Evolutionary conservation across 2,888 invertebrate genomes (phyloP).

Genomic region (Acholoe squamosa): DNA sequence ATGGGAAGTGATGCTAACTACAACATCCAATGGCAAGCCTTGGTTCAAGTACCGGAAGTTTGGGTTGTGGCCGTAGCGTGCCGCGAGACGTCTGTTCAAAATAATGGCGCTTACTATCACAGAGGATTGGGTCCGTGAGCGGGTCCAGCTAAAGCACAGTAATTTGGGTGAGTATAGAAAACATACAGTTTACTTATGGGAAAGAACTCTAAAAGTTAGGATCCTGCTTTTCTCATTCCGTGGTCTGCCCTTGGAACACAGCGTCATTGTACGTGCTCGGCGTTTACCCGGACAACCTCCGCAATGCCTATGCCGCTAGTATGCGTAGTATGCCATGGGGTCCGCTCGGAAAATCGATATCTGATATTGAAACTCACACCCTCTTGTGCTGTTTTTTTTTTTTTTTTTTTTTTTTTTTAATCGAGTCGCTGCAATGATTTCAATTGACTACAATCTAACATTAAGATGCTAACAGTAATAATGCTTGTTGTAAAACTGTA

Average conservation of each 20-base stretch:
- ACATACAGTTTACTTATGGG: not conserved
- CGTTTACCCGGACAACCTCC: not conserved
- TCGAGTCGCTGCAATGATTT: no score
- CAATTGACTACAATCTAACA: no score
- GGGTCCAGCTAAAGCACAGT: slow-evolving; percentile 80
- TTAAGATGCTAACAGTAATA: no score
- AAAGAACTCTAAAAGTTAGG: not conserved
- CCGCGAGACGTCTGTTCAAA: slow-evolving; percentile 46
- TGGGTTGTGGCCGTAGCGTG: slow-evolving; percentile 12
- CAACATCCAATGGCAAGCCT: not conserved
- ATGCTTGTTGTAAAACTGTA: no score
- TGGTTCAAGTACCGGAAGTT: not conserved
- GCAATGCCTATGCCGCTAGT: no score
- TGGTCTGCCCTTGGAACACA: not conserved
- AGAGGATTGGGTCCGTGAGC: slow-evolving; percentile 79
- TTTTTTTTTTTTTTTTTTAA: no score
- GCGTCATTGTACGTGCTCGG: not conserved
- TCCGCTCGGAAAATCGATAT: slow-evolving; percentile 1
- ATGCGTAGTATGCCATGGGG: no score
- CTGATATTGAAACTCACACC: no score
- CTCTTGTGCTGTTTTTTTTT: no score
- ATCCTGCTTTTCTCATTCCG: not conserved
- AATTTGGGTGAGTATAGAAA: slow-evolving; percentile 76
- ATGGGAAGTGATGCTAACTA: not conserved
- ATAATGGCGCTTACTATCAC: slow-evolving; percentile 80